phyloP scores from a whole-genome alignment of 2,113 vertebrate species.

The Alethe diademata region DNA sequence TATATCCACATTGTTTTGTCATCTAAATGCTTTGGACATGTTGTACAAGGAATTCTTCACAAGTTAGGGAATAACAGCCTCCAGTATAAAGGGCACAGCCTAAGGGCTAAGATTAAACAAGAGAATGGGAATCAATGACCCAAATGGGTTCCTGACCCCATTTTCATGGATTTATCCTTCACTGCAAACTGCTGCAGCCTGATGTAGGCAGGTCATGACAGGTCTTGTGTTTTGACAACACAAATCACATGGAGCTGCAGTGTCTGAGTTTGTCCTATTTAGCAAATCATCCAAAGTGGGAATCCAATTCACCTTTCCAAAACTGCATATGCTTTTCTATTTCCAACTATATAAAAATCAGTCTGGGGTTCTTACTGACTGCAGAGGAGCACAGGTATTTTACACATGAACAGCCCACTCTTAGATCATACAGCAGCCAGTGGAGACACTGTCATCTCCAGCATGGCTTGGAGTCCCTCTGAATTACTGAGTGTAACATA shows the following conservation, averaged over 20 bases:
- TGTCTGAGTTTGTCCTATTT: background rate
- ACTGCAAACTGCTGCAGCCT: background rate
- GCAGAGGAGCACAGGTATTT: background rate
- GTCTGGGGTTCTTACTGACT: background rate
- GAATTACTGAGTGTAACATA: background rate
- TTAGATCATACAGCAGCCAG: background rate
- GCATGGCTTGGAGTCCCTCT: background rate
- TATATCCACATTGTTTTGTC: background rate
- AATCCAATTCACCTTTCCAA: background rate
- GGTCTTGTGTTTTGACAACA: background rate
- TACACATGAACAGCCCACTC: background rate
- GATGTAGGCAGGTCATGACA: background rate
- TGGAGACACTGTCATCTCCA: background rate
- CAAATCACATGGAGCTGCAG: background rate
- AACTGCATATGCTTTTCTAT: background rate
- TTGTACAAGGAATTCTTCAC: background rate
- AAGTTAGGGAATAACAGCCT: background rate
- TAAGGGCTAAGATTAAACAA: background rate
- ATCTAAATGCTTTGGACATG: background rate
- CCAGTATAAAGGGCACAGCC: background rate
- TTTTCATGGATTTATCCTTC: background rate
- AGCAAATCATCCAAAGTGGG: background rate
- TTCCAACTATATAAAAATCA: background rate
- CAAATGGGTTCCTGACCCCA: fast-evolving
- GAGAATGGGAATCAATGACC: background rate